Base-by-base conservation (phyloP, 2,113 vertebrate genomes). In the Nesospiza acunhae region DNA sequence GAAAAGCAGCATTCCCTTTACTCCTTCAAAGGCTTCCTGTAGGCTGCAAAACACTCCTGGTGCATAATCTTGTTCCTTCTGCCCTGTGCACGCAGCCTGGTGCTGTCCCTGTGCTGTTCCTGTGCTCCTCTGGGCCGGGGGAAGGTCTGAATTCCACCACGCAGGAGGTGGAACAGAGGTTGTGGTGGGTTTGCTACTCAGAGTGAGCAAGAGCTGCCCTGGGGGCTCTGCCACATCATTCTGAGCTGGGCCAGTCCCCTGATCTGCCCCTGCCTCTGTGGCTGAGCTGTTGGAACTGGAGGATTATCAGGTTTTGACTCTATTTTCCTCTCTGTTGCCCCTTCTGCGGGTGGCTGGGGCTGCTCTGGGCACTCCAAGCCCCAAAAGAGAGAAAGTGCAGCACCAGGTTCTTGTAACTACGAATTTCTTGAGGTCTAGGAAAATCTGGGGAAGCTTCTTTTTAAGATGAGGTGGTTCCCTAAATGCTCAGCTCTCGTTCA, bases 261-360 rank as follows among this genome's bases (percentile, higher is more conserved):
- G 39, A 39, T 13, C 12, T 39, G 39, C 39, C 13, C 46, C 47
- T n/a, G 24, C 26, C 16, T n/a, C 2, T 0, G 1, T 27, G 9
- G 20, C n/a, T 7, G 4, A 15, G 37, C 62, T 0, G 0, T 5
- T 44, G 35, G 72, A 49, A 35, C 28, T 24, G 74, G 66, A 56
- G 60, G 5, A 4, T 70, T 70, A 6, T 33, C 37, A 9, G 19
- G 7, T 68, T 62, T 33, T 49, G 27, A 46, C 6, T 73, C n/a
- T 1, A 2, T 1, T 62, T 46, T 55, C 26, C 26, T n/a, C 73
- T 60, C 37, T 28, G 37, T 33, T 52, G 31, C 3, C 8, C 7
- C 7, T 19, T 68, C 21, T 62, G 62, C 0, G 0, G 13, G 39
- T 37, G 60, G n/a, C 69, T 1, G 0, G 20, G 21, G 30, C 44